Percentiles rank a stretch among this genome's conserved stretches.
Conservation (phyloP, 2,113 vertebrate species). For the Leucopsar rothschildi region DNA sequence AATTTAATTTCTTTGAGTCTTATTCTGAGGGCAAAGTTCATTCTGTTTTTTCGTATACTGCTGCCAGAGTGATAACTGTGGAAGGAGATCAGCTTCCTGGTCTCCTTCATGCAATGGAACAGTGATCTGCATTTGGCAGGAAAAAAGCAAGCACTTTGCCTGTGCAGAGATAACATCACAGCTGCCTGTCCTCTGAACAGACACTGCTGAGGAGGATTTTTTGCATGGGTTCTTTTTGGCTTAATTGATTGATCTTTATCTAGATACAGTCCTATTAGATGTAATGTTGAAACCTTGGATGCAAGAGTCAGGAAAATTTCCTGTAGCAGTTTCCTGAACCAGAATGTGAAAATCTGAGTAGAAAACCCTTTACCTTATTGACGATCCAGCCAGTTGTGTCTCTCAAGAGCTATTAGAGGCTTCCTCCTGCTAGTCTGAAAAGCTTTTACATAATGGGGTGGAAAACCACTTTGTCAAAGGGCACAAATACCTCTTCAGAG, state of each 20-base stretch:
- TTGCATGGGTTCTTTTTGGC: not conserved
- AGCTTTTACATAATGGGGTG: conserved; percentile 19
- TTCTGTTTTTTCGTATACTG: not conserved
- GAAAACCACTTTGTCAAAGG: conserved; percentile 23
- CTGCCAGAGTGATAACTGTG: not conserved
- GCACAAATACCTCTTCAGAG: not conserved
- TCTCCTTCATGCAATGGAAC: not conserved
- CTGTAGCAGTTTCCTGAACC: not conserved
- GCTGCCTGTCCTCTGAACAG: not conserved
- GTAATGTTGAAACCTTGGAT: not conserved
- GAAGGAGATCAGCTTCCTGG: not conserved
- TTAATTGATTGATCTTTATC: not conserved
- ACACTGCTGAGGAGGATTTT: not conserved
- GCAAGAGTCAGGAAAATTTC: not conserved
- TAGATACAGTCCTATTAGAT: not conserved
- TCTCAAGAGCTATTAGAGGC: conserved; percentile 10
- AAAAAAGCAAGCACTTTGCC: not conserved
- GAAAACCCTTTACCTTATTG: not conserved
- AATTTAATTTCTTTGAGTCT: not conserved
- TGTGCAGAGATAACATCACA: not conserved
- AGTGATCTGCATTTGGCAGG: not conserved
- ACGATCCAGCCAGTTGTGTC: not conserved
- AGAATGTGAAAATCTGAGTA: not conserved
- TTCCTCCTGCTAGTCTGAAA: conserved; percentile 21
- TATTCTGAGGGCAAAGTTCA: not conserved